These are phyloP conservation scores for Todiramphus saurophagus DNA, from an alignment of 2,113 vertebrate species.

Conservation along the genomic window DNA sequence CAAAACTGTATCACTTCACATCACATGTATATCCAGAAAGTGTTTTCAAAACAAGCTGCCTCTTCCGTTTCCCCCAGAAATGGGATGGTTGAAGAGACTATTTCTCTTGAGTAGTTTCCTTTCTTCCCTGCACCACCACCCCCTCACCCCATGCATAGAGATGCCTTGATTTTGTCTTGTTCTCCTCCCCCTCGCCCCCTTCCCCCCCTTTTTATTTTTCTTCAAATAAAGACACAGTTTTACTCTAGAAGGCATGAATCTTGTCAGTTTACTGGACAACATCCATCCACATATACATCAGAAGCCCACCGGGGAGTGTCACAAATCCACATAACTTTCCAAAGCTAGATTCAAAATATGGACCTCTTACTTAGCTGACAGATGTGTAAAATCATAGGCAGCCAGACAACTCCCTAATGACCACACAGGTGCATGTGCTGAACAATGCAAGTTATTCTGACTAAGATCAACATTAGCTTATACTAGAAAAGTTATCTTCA, in stretches of 20 bases:
- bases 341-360: slow-evolving; percentile 65
- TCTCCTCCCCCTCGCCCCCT: no score
- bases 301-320: slow-evolving; percentile 72
- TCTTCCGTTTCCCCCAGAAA: not conserved
- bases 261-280: slow-evolving; percentile 66
- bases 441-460: slow-evolving; percentile 63
- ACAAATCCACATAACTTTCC: slow-evolving; percentile 70
- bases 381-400: slow-evolving; percentile 72
- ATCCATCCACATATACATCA: slow-evolving; percentile 65
- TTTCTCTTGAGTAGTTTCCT: not conserved
- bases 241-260: slow-evolving; percentile 30
- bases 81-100: not conserved
- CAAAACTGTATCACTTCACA: not conserved
- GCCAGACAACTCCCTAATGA: slow-evolving; percentile 71
- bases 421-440: slow-evolving; percentile 66
- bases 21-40: not conserved
- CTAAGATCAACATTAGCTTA: slow-evolving; percentile 49
- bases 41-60: slow-evolving; percentile 1
- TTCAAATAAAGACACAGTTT: not conserved
- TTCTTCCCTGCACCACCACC: no score
- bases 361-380: slow-evolving; percentile 78
- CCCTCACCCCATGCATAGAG: fast-evolving
- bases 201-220: not conserved
- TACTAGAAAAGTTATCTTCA: slow-evolving; percentile 23
- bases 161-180: not conserved